Base-by-base conservation (phyloP, 1,140 invertebrate genomes). In the Palaemon carinicauda region DNA sequence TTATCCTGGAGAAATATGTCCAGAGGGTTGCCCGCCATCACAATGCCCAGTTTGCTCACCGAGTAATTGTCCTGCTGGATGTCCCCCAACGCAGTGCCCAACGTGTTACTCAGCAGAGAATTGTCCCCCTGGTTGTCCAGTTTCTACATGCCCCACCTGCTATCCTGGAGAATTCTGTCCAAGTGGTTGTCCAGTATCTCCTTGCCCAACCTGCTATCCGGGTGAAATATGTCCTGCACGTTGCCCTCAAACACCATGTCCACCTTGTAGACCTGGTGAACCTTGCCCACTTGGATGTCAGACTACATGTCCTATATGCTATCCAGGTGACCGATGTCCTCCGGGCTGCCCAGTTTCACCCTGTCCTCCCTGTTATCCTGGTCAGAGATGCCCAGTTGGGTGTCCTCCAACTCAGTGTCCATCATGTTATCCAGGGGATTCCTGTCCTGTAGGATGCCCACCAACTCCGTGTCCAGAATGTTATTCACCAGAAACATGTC, bases 401-500 rank as follows among this genome's bases (percentile, higher is more conserved):
- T 81, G 80, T 81, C 80, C 51, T 1, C 4, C 19, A 15, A 54
- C 41, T 14, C 41, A 33, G 33, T 82, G 80, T 41, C 80, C 80
- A 29, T 10, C 29, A 12, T 82, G 80, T 19, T 73, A 53, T 24
- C 80, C 80, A 21, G 80, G 80, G 4, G 24, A 73, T 4, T n/a
- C n/a, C 14, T 82, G 80, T 56, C 80, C 80, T 10, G 31, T n/a
- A 33, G 69, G 51, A 29, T 82, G 80, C 31, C 80, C 80, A 27
- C n/a, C 17, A 50, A 82, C 69, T 2, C 82, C 82, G 2, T 83
- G 82, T 31, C 82, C 82, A 12, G 27, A 65, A 12, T 81, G 79
- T 14, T 81, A 69, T 51, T 60, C 79, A 9, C 31, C 31, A 51
- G 79, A 77, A 7, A 3, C 71, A 60, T 83, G 82, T 51, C 82